phyloP scores from a whole-genome alignment of 2,888 invertebrate species.

The Apamea crenata region DNA sequence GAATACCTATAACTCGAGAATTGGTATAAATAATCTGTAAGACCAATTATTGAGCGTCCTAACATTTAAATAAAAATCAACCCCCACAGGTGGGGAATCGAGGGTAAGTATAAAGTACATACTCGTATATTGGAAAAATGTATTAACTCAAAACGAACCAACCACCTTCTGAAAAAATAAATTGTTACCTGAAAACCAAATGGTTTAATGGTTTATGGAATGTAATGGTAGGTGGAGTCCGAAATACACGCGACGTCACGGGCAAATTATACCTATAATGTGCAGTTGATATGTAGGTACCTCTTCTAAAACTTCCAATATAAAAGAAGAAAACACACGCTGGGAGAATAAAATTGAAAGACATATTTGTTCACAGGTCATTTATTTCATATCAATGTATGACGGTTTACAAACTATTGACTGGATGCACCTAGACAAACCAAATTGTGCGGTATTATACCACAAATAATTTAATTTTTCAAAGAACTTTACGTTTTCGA shows the following conservation, averaged over 20 bases:
- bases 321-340: not conserved
- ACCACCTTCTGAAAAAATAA: not conserved
- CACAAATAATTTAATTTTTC: slow-evolving; percentile 49
- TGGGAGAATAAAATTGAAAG: slow-evolving; percentile 56
- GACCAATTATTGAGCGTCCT: not conserved
- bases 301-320: not conserved
- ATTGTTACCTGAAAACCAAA: no score
- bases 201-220: no score
- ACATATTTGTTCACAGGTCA: slow-evolving; percentile 83
- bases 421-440: slow-evolving; percentile 74
- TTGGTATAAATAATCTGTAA: not conserved
- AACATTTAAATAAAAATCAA: not conserved
- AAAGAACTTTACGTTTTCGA: slow-evolving; percentile 38
- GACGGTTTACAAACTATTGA: slow-evolving; percentile 83
- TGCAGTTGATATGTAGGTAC: not conserved
- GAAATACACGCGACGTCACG: not conserved
- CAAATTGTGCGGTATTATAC: slow-evolving; percentile 67
- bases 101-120: not conserved
- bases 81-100: not conserved
- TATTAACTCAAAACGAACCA: not conserved
- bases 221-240: no score
- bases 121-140: not conserved
- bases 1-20: not conserved
- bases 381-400: slow-evolving; percentile 85
- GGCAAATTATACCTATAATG: not conserved